Evolutionary conservation across 2,888 invertebrate genomes (phyloP).

Genomic region (Andrena haemorrhoa): DNA sequence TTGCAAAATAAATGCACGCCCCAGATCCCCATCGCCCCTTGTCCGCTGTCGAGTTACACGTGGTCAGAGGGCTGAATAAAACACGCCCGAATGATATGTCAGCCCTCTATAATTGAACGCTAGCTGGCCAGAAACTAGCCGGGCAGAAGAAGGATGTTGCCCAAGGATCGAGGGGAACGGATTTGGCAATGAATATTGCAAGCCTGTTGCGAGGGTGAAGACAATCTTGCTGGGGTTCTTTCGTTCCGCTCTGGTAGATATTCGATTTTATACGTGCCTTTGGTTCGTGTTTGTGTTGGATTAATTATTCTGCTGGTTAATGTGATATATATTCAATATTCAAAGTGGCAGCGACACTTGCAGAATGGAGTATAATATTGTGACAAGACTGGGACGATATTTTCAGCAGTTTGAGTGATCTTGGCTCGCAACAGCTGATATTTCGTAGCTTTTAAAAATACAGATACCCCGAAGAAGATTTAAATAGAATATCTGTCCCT

Average conservation of each 20-base stretch:
- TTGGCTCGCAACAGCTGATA: too few relatives aligned
- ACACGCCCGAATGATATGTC: conserved; percentile 48
- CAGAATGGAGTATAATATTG: too few relatives aligned
- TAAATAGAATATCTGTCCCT: too few relatives aligned
- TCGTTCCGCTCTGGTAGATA: background rate
- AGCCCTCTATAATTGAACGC: conserved; percentile 52
- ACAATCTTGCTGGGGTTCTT: background rate
- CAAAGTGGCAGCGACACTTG: too few relatives aligned
- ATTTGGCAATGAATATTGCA: conserved; percentile 50
- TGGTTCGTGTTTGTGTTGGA: too few relatives aligned
- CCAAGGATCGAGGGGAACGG: conserved; percentile 21
- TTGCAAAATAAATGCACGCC: conserved; percentile 45
- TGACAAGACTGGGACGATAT: too few relatives aligned
- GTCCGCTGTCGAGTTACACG: conserved; percentile 17
- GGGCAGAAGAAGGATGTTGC: conserved; percentile 24
- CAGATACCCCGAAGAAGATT: too few relatives aligned
- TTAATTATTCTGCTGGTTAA: too few relatives aligned
- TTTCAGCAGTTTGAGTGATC: too few relatives aligned
- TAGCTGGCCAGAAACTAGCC: conserved; percentile 10
- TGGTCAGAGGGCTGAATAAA: conserved; percentile 43
- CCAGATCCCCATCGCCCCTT: conserved; percentile 1
- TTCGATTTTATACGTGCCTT: too few relatives aligned
- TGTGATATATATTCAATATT: too few relatives aligned
- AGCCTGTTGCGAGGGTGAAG: conserved; percentile 1
- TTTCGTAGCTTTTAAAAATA: too few relatives aligned